These are phyloP conservation scores for Alsophila aescularia DNA, from an alignment of 2,888 invertebrate species.

Conservation along the genomic window DNA sequence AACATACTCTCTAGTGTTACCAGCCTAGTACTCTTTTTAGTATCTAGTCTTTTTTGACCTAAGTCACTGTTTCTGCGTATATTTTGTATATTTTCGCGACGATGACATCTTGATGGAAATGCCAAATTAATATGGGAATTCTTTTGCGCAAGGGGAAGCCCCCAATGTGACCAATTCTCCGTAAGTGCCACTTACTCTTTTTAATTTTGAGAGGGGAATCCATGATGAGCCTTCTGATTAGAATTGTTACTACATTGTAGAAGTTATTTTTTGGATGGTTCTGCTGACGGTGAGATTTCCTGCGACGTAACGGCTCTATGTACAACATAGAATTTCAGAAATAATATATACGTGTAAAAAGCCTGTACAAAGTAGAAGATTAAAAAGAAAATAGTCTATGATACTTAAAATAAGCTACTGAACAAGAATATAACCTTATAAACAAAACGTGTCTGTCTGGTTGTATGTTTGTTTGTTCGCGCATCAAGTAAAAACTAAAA, in stretches of 20 bases:
- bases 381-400: no score
- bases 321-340: no score
- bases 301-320: no score
- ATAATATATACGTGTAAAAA: no score
- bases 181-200: slow-evolving; percentile 32
- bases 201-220: slow-evolving; percentile 16
- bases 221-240: slow-evolving; percentile 19
- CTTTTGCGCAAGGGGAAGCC: slow-evolving; percentile 32
- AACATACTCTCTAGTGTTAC: no score
- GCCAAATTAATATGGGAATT: slow-evolving; percentile 42
- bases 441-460: no score
- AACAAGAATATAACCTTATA: no score
- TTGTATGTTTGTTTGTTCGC: no score
- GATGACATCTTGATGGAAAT: slow-evolving; percentile 40
- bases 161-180: slow-evolving; percentile 28
- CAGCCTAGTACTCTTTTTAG: no score
- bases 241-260: slow-evolving; percentile 3
- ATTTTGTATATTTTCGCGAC: slow-evolving; percentile 6
- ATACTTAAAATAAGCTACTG: no score
- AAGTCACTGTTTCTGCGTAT: slow-evolving; percentile 2
- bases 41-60: neutral
- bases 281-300: neutral
- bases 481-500: no score
- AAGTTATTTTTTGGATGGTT: neutral
- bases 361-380: no score